phyloP scores from a whole-genome alignment of 1,140 invertebrate species.

The Helicorthomorpha holstii region DNA sequence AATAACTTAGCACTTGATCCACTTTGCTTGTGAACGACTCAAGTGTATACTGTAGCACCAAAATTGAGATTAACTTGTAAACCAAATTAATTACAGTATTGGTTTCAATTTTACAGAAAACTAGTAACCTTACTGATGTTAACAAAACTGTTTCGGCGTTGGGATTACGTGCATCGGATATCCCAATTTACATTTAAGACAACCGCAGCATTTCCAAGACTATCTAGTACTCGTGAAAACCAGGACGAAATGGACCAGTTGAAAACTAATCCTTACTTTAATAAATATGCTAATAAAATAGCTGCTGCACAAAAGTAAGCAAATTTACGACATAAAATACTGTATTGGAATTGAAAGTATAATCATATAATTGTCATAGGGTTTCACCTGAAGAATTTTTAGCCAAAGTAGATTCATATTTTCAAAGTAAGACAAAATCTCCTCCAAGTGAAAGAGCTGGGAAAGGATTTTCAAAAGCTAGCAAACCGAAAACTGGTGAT shows the following conservation, averaged over 20 bases:
- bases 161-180: no score
- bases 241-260: conserved; percentile 1
- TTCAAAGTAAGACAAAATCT: conserved; percentile 6
- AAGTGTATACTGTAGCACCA: no score
- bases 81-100: no score
- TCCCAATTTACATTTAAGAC: no score
- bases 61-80: no score
- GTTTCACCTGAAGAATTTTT: conserved; percentile 55
- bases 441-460: conserved; percentile 5
- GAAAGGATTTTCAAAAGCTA: conserved; percentile 12
- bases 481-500: conserved; percentile 24
- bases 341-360: not conserved
- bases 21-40: no score
- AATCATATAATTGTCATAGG: conserved; percentile 11
- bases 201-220: no score
- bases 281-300: conserved; percentile 65
- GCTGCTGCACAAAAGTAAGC: conserved; percentile 42
- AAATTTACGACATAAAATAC: not conserved
- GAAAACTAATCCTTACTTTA: conserved; percentile 55
- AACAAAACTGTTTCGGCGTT: no score
- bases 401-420: conserved; percentile 16
- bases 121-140: no score
- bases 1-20: no score
- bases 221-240: not conserved
- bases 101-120: no score